These are phyloP conservation scores for Epinotia demarniana DNA, from an alignment of 2,888 invertebrate species.

Conservation along the genomic window DNA sequence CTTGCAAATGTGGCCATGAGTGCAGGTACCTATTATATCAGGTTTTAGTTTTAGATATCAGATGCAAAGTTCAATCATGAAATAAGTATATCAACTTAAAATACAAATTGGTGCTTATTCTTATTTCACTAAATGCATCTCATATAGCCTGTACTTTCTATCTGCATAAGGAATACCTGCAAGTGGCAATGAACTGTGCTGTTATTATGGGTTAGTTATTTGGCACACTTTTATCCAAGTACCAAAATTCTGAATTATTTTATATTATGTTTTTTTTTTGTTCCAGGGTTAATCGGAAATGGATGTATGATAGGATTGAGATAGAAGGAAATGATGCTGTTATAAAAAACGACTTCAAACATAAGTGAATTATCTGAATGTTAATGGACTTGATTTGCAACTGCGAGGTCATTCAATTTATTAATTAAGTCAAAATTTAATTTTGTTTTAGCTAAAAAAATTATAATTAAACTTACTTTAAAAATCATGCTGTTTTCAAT, in stretches of 20 bases:
- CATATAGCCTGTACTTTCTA: too few species aligned
- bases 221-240: neutral
- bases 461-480: too few species aligned
- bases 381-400: neutral
- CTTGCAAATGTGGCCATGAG: slow-evolving; percentile 77
- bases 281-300: slow-evolving; percentile 88
- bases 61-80: neutral
- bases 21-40: slow-evolving; percentile 84
- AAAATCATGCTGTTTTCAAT: too few species aligned
- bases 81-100: neutral
- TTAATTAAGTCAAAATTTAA: neutral
- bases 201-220: too few species aligned
- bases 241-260: neutral
- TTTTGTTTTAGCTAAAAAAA: neutral
- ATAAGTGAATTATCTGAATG: slow-evolving; percentile 55
- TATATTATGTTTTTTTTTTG: slow-evolving; percentile 56
- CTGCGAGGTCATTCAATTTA: neutral
- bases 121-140: neutral
- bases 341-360: slow-evolving; percentile 84
- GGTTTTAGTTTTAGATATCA: neutral
- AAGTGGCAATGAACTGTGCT: too few species aligned
- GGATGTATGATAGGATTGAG: slow-evolving; percentile 90
- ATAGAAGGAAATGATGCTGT: slow-evolving; percentile 91
- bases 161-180: too few species aligned
- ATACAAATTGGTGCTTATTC: neutral